Conservation (phyloP, 2,113 vertebrate species). For the Syrrhaptes paradoxus region DNA sequence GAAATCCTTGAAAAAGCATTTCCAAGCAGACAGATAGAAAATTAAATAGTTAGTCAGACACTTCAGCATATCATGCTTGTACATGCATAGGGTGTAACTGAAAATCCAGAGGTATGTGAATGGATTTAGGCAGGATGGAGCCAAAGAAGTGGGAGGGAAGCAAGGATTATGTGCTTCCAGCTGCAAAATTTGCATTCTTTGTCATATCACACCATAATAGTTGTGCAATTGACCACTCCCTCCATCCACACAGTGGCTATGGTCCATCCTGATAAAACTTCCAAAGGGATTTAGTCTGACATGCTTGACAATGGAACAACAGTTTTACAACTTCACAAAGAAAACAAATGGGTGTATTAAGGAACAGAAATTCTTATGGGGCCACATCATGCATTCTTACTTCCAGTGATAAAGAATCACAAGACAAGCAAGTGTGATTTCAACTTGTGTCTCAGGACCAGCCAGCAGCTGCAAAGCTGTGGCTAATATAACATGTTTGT, state of each 20-base stretch:
- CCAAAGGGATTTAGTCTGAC: neutral
- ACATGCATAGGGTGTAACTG: slow-evolving; percentile 7
- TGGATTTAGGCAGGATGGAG: slow-evolving; percentile 14
- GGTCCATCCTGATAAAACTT: slow-evolving; percentile 16
- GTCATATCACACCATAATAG: neutral
- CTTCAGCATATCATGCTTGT: slow-evolving; percentile 13
- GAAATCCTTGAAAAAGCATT: neutral
- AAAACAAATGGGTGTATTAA: slow-evolving; percentile 36
- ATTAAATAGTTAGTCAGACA: neutral
- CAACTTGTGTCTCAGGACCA: neutral
- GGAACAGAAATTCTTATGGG: slow-evolving; percentile 37
- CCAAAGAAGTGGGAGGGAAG: neutral
- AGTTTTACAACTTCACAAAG: slow-evolving; percentile 30
- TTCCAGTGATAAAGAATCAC: slow-evolving; percentile 34
- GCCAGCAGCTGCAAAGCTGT: slow-evolving; percentile 29
- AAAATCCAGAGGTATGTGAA: slow-evolving; percentile 34
- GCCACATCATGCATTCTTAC: slow-evolving; percentile 37
- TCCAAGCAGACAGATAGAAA: neutral
- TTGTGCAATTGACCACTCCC: neutral
- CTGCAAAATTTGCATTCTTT: slow-evolving; percentile 33
- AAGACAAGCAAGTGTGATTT: neutral
- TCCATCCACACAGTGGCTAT: neutral
- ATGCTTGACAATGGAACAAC: slow-evolving; percentile 2
- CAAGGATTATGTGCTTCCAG: slow-evolving; percentile 35
- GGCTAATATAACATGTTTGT: neutral